phyloP scores from a whole-genome alignment of 2,113 vertebrate genomes.

The Euleptes europaea region DNA sequence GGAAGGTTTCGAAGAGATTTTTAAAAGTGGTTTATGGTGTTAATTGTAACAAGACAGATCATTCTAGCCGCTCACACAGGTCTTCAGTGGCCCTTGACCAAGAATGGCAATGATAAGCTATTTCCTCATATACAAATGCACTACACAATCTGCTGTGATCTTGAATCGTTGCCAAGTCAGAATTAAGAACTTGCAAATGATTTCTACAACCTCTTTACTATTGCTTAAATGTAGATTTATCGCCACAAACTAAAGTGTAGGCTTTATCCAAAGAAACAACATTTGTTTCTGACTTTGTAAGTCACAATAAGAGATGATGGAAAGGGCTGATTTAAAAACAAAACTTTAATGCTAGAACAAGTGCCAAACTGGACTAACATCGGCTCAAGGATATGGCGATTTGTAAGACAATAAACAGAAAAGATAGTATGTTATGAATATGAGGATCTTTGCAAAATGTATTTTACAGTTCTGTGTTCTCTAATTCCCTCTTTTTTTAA shows the following conservation, averaged over 20 bases:
- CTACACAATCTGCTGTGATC: not conserved
- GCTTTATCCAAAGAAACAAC: not conserved
- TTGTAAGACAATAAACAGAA: accelerated
- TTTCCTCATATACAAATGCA: accelerated
- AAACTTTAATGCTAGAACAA: not conserved
- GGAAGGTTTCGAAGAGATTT: not conserved
- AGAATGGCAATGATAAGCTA: not conserved
- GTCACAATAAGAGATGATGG: accelerated
- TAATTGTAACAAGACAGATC: accelerated
- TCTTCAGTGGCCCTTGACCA: not conserved
- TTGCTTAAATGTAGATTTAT: not conserved
- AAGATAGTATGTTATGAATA: not conserved
- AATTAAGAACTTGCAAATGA: accelerated
- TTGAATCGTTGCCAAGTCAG: accelerated
- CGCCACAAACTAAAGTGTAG: not conserved
- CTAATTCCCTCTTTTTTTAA: constrained; percentile 1
- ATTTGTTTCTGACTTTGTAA: not conserved
- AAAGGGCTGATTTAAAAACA: constrained; percentile 4
- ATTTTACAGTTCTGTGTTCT: constrained; percentile 22
- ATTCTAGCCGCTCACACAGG: not conserved
- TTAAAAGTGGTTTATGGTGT: accelerated
- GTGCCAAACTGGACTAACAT: not conserved
- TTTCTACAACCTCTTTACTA: not conserved
- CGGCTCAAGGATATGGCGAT: accelerated
- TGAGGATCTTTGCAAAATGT: constrained; percentile 20